Evolutionary conservation across 2,797 vertebrate species (phyloP), one percentile per base, ranked within the genome.

Genomic region (Hybognathus amarus): DNA sequence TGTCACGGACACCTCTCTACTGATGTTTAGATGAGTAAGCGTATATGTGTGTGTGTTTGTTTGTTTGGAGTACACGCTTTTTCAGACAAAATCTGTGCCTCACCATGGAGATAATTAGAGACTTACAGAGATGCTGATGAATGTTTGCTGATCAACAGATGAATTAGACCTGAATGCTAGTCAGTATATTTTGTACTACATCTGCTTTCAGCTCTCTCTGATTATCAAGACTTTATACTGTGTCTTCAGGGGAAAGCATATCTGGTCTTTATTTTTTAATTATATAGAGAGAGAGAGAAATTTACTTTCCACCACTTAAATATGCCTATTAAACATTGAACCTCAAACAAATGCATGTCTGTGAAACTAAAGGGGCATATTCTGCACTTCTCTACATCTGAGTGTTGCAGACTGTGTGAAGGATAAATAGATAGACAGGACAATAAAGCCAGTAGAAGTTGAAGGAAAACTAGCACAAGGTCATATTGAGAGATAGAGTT

Each of bases 1-100:
- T 77, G 81, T 83, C 81, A 83, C 11, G 20, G 81, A 77, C 64
- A 68, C 73, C 74, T 77, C 73, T 83, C 18, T 24, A 36, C 24
- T 36, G 24, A 83, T 61, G 81, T 74, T 74, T 74, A 30, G 69
- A 70, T 33, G 36, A 80, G 52, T 66, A 47, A 67, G 61, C 12
- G 18, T 8, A 22, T 12, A 13, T 18, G 69, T 24, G 79, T 64
- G 66, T 64, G 66, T 30, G 52, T 45, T 61, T 40, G 18, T 38
- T 75, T 83, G 64, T 56, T 83, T 76, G 15, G 8, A 76, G 81
- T 47, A 69, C 18, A n/a, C 0, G 36, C 42, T 73, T 82, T 67
- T 82, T 52, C 12, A 68, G 50, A 45, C 71, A n/a, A 83, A 64
- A 66, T 38, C 45, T n/a, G 33, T 54, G 33, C 42, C 33, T 67